Base-by-base conservation (phyloP, 1,140 invertebrate genomes). In the Platyura marginata region DNA sequence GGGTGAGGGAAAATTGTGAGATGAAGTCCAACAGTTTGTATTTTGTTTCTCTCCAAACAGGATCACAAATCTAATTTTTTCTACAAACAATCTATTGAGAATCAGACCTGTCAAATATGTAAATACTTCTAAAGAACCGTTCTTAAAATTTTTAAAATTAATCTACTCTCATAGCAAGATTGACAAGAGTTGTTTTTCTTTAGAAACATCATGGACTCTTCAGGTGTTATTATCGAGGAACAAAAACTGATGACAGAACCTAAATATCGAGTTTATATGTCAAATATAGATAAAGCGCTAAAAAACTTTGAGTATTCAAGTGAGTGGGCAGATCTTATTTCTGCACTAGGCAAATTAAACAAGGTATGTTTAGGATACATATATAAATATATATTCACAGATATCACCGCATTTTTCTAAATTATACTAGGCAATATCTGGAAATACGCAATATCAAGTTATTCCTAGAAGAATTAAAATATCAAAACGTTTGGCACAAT, bases 311-410 rank as follows among this genome's bases (percentile, higher is more conserved):
- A 94, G 55, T 88, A 83, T 51, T 90, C 88, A 18, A 88, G 82
- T 53, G 91, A 94, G 75, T 95, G 91, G 90, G 85, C 90, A 46
- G 91, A 95, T 68, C 66, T 95, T 20, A 94, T 95, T 50, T 83
- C 86, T 41, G 87, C 89, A 18, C 62, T 95, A 36, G 84, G 81
- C 46, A 95, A 94, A 70, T 68, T 95, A 15, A 90, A 89, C 56
- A 94, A 93, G 71, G 89, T 88, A 45, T 46, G 39, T 43, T 21
- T 25, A 22, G 40, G 19, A 43, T 40, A 42, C 33, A 42, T 48
- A 38, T 39, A 23, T 32, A 11, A 29, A 19, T 43, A 22, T 13
- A 1, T 36, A 5, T 46, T 13, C n/a, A n/a, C n/a, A n/a, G n/a
- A n/a, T n/a, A n/a, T n/a, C n/a, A n/a, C n/a, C 20, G 9, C 23